Conservation (phyloP, 92 coral and sea anemone species). For the Nematostella vectensis region DNA sequence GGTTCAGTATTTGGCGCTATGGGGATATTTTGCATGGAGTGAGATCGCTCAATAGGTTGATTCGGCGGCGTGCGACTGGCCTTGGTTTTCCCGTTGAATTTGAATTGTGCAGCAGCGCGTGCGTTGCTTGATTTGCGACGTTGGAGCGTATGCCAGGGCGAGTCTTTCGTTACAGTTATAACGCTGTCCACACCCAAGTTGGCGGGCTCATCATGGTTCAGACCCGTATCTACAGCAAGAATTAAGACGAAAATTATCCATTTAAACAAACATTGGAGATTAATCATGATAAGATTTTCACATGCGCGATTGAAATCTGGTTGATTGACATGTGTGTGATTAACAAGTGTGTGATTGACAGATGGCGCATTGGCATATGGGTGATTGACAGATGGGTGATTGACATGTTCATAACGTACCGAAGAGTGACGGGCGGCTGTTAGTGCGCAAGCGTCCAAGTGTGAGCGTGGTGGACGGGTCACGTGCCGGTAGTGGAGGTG, state of each 20-base stretch:
- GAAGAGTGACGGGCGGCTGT: slow-evolving; percentile 62
- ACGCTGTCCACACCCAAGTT: slow-evolving; percentile 79
- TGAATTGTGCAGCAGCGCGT: slow-evolving; percentile 43
- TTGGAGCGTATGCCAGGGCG: slow-evolving; percentile 71
- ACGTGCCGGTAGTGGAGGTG: slow-evolving; percentile 84
- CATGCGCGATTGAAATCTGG: no score
- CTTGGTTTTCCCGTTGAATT: slow-evolving; percentile 29
- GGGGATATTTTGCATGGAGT: slow-evolving; percentile 59
- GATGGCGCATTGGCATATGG: no score
- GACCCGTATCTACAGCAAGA: slow-evolving; percentile 50
- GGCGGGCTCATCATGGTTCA: slow-evolving; percentile 68
- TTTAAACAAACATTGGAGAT: not conserved
- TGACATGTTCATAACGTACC: slow-evolving; percentile 71
- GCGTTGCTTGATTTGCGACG: slow-evolving; percentile 48
- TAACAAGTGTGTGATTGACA: no score
- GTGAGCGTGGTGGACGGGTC: slow-evolving; percentile 93
- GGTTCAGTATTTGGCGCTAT: slow-evolving; percentile 51
- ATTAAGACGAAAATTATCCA: not conserved
- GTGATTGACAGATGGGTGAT: no score
- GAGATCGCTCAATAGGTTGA: slow-evolving; percentile 25
- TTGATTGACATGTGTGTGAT: no score
- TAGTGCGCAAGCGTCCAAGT: slow-evolving; percentile 62
- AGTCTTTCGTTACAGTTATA: slow-evolving; percentile 84
- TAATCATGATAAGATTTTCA: no score
- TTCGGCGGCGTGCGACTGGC: slow-evolving; percentile 2